Evolutionary conservation across 2,797 vertebrate species (phyloP).

Genomic region (Gadopsis bispinosus): DNA sequence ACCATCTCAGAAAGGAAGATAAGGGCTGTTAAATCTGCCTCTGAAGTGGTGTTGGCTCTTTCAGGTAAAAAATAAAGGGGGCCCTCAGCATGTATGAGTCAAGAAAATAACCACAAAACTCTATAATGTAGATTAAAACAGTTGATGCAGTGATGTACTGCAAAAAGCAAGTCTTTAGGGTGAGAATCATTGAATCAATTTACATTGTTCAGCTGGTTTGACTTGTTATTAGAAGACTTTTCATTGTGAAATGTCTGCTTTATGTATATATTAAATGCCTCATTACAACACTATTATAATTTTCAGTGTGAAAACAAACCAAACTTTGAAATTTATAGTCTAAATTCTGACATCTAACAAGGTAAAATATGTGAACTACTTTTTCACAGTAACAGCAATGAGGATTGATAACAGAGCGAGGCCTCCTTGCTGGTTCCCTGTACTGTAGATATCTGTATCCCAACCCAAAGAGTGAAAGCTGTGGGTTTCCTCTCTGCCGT

Average conservation of each 20-base stretch:
- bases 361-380: conserved; percentile 34
- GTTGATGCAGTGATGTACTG: neutral
- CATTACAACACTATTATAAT: neutral
- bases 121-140: neutral
- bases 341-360: conserved; percentile 25
- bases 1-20: conserved; percentile 53
- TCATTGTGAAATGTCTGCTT: conserved; percentile 3
- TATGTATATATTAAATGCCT: conserved; percentile 4
- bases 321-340: conserved; percentile 3
- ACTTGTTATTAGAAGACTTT: neutral
- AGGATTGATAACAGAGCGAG: conserved; percentile 63
- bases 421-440: conserved; percentile 56
- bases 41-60: conserved; percentile 29
- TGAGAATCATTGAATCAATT: conserved; percentile 5
- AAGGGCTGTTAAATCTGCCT: conserved; percentile 40
- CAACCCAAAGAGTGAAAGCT: conserved; percentile 68
- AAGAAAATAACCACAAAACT: neutral
- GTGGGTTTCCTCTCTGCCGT: conserved; percentile 76
- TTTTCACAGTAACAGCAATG: conserved; percentile 39
- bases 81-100: neutral
- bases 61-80: conserved; percentile 21
- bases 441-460: conserved; percentile 62
- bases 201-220: conserved; percentile 10
- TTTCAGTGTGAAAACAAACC: conserved; percentile 24
- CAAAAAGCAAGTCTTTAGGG: neutral